phyloP scores from a whole-genome alignment of 2,888 invertebrate species.

The Leucozona laternaria region DNA sequence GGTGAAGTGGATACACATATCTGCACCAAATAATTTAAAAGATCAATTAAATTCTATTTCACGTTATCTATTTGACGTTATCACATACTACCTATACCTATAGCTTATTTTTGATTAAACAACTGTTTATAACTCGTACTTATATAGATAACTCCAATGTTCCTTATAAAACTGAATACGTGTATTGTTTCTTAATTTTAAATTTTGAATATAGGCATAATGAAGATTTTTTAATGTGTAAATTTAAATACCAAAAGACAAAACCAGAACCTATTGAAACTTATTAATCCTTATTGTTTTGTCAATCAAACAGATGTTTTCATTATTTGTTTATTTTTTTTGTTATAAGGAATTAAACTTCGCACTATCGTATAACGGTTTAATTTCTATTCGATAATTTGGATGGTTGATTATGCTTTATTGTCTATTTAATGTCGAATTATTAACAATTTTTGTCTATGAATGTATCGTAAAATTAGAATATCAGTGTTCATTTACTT shows the following conservation, averaged over 20 bases:
- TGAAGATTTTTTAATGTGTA: neutral
- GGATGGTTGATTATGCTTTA: too few species aligned
- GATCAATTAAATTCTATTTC: neutral
- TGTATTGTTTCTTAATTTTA: neutral
- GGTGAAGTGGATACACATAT: conserved; percentile 11
- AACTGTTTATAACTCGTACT: neutral
- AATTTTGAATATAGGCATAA: neutral
- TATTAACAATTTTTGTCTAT: too few species aligned
- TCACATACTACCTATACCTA: too few species aligned
- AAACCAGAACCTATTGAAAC: conserved; percentile 1
- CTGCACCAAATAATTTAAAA: conserved; percentile 9
- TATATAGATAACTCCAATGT: neutral
- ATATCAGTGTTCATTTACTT: too few species aligned
- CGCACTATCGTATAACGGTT: too few species aligned
- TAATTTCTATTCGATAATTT: too few species aligned
- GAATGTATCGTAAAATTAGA: too few species aligned
- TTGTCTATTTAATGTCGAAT: too few species aligned
- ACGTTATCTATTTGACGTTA: too few species aligned
- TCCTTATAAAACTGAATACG: neutral
- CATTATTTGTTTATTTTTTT: neutral
- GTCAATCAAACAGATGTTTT: neutral
- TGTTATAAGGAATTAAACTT: neutral
- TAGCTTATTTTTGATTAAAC: neutral
- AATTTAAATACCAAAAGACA: neutral
- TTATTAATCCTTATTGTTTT: conserved; percentile 11